Evolutionary conservation across 2,113 vertebrate species (phyloP).

Genomic region (Percopsis transmontana): DNA sequence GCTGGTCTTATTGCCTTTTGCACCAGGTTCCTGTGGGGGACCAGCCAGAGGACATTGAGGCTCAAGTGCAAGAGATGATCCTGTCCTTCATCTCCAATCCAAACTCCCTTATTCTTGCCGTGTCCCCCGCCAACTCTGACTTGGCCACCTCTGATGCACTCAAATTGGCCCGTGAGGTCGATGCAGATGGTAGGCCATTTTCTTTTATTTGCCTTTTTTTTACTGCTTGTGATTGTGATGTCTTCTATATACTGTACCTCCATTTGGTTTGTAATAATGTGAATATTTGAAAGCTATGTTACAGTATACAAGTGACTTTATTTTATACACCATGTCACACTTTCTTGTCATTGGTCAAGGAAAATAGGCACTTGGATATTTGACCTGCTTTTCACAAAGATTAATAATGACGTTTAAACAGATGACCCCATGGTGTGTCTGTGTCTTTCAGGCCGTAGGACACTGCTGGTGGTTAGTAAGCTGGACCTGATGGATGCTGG

Average conservation of each 20-base stretch:
- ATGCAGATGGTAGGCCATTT: slow-evolving; percentile 77
- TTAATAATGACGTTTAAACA: too few relatives aligned
- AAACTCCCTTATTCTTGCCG: slow-evolving; percentile 80
- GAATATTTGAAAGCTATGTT: slow-evolving; percentile 8
- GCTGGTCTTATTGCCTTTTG: slow-evolving; percentile 17
- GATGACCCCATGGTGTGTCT: background rate
- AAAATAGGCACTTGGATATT: too few relatives aligned
- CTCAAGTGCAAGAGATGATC: slow-evolving; percentile 82
- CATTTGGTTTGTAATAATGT: slow-evolving; percentile 47
- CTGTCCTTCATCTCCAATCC: slow-evolving; percentile 81
- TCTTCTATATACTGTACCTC: background rate
- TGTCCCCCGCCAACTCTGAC: slow-evolving; percentile 83
- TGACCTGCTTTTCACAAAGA: too few relatives aligned
- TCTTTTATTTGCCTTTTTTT: slow-evolving; percentile 7
- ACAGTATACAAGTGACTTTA: background rate
- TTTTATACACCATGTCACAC: slow-evolving; percentile 9
- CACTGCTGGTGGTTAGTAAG: slow-evolving; percentile 82
- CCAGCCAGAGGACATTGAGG: slow-evolving; percentile 81
- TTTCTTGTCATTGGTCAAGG: too few relatives aligned
- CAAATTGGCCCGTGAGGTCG: slow-evolving; percentile 81
- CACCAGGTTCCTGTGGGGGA: slow-evolving; percentile 81
- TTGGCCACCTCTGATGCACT: slow-evolving; percentile 81
- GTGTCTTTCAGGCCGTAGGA: slow-evolving; percentile 75
- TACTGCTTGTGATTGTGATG: background rate
- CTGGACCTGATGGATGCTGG: slow-evolving; percentile 85